Evolutionary conservation across 2,888 invertebrate genomes (phyloP), one percentile per base, ranked within the genome.

Genomic region (Geotrupes spiniger): DNA sequence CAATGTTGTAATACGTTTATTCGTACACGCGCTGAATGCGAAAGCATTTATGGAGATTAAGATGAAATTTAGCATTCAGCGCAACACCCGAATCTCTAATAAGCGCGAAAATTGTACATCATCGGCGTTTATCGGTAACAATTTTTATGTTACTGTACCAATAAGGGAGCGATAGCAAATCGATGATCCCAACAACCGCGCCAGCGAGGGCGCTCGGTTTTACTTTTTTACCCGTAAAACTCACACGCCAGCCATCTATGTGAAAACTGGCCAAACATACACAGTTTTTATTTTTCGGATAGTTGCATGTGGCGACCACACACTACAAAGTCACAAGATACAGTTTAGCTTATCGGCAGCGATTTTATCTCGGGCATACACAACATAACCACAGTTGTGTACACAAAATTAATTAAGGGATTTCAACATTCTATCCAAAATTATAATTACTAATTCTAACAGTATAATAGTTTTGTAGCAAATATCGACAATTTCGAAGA

Each of bases 221-320:
- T 36, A 29, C 44, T 42, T 47, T 54, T 49, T 59, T 57, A 53
- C 52, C 43, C 55, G 59, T 56, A 52, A 63, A 66, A 65, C 64
- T 61, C 65, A 64, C 60, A 61, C 65, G 61, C 63, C 65, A 63
- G 71, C 71, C 72, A 72, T 72, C 72, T 72, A 63, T 71, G 64
- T 58, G 69, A 54, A 59, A 62, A 63, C 63, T 65, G 68, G 65
- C 66, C 69, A 72, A 71, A 60, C 64, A 64, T 49, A 47, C 57
- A 56, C 54, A 62, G 61, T 64, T 64, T 64, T 56, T 58, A 56
- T 51, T 46, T 40, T 43, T 42, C 36, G 36, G 47, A 25, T 15
- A 38, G 56, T 57, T 57, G 59, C 58, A 60, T 52, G 60, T 59
- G 60, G 60, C 59, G 60, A 59, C 60, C 51, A 29, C 46, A 33